Conservation (phyloP, 2,113 vertebrate genomes). For the Neodon shergylaensis region DNA sequence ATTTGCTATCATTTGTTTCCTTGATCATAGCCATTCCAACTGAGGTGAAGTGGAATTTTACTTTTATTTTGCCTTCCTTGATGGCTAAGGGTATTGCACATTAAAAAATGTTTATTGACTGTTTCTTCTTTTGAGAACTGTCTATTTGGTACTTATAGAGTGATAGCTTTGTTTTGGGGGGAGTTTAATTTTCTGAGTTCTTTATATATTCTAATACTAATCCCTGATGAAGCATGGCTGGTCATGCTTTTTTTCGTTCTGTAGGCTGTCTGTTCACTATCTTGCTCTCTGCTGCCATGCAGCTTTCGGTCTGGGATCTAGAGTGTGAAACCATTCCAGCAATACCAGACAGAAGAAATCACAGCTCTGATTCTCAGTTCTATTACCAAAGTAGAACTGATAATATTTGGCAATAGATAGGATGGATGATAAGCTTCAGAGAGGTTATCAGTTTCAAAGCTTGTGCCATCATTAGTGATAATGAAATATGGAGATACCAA, state of each 20-base stretch:
- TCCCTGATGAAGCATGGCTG: neutral
- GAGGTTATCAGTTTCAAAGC: neutral
- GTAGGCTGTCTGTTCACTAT: neutral
- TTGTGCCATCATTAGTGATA: slow-evolving; percentile 5
- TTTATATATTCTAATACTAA: neutral
- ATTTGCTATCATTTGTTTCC: neutral
- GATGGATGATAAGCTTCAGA: neutral
- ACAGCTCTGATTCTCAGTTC: neutral
- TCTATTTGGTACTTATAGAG: neutral
- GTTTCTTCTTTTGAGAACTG: neutral
- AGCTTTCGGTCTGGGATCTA: neutral
- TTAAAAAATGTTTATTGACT: neutral
- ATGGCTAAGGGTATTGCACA: neutral
- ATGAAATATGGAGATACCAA: neutral
- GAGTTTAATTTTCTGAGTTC: neutral
- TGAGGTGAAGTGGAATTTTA: neutral
- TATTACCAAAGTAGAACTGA: neutral
- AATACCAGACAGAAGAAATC: neutral
- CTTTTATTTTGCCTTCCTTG: neutral
- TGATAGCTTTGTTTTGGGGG: neutral
- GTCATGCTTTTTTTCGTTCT: too few relatives aligned
- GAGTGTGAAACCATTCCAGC: neutral
- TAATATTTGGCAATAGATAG: neutral
- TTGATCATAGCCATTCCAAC: neutral
- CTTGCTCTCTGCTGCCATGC: neutral